Conservation (phyloP, 2,888 invertebrate genomes). For the Scelioninae gen. 2 region DNA sequence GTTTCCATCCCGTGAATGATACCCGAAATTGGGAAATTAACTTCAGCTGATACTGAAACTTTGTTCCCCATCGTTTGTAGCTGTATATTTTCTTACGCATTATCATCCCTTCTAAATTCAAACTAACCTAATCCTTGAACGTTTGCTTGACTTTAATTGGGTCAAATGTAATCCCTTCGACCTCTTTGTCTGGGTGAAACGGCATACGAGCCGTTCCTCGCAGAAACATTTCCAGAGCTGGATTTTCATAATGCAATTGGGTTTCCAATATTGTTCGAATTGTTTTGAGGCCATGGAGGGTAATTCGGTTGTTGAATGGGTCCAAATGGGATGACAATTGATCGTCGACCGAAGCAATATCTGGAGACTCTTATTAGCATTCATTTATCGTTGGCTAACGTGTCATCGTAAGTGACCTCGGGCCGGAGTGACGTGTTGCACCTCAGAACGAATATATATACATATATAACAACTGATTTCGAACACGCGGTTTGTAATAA, state of each 20-base stretch:
- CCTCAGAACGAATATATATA: too few relatives aligned
- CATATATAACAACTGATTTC: too few relatives aligned
- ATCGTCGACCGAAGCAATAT: constrained; percentile 33
- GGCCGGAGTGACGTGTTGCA: constrained; percentile 23
- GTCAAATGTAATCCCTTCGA: constrained; percentile 42
- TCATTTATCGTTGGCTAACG: constrained; percentile 25
- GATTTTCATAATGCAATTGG: constrained; percentile 48
- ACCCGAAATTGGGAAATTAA: too few relatives aligned
- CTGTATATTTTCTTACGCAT: constrained; percentile 34
- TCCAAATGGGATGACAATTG: constrained; percentile 38
- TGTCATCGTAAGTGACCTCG: constrained; percentile 32
- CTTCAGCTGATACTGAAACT: constrained; percentile 7
- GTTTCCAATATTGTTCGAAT: constrained; percentile 30
- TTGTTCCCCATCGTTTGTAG: constrained; percentile 1
- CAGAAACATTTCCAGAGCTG: constrained; percentile 27
- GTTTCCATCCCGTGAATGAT: too few relatives aligned
- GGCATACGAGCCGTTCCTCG: constrained; percentile 26
- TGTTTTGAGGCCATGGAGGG: constrained; percentile 10
- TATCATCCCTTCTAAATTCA: constrained; percentile 28
- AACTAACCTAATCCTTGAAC: constrained; percentile 27
- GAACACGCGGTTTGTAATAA: too few relatives aligned
- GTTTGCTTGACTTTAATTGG: constrained; percentile 46
- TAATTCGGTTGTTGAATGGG: constrained; percentile 25
- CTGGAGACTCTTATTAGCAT: constrained; percentile 27
- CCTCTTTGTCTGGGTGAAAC: constrained; percentile 38